Conservation (phyloP, 2,888 invertebrate species). For the Sylvicola cinctus region DNA sequence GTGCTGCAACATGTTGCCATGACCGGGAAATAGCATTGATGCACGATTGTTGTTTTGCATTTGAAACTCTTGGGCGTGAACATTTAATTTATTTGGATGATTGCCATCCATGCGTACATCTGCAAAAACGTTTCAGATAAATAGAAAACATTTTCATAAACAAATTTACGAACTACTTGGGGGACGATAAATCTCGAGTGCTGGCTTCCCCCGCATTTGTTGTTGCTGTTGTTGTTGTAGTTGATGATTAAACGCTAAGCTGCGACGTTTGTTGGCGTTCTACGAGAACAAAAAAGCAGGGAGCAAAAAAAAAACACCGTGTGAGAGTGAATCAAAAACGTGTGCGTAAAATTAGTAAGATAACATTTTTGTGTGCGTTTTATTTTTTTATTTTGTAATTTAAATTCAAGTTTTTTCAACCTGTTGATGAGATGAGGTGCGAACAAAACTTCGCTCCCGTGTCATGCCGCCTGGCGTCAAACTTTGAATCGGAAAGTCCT, state of each 20-base stretch:
- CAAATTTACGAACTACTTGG: constrained; percentile 37
- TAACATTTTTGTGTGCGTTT: too few species aligned
- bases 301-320: neutral
- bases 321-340: neutral
- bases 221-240: constrained; percentile 13
- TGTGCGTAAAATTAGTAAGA: too few species aligned
- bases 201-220: constrained; percentile 49
- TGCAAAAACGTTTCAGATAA: constrained; percentile 12
- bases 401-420: constrained; percentile 11
- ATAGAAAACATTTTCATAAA: neutral
- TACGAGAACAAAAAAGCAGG: constrained; percentile 19
- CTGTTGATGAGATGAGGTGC: constrained; percentile 32
- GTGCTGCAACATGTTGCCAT: constrained; percentile 20
- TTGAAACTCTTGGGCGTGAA: constrained; percentile 78
- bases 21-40: constrained; percentile 14
- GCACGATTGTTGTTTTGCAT: constrained; percentile 29
- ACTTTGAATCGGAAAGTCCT: constrained; percentile 6
- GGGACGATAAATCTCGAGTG: constrained; percentile 74
- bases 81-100: constrained; percentile 49
- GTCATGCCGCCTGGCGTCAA: constrained; percentile 30
- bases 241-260: constrained; percentile 42
- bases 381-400: neutral
- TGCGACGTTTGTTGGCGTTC: constrained; percentile 46
- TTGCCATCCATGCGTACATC: constrained; percentile 40
- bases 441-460: constrained; percentile 49